Evolutionary conservation across 2,797 vertebrate species (phyloP).

Genomic region (Pseudomugil gertrudae): DNA sequence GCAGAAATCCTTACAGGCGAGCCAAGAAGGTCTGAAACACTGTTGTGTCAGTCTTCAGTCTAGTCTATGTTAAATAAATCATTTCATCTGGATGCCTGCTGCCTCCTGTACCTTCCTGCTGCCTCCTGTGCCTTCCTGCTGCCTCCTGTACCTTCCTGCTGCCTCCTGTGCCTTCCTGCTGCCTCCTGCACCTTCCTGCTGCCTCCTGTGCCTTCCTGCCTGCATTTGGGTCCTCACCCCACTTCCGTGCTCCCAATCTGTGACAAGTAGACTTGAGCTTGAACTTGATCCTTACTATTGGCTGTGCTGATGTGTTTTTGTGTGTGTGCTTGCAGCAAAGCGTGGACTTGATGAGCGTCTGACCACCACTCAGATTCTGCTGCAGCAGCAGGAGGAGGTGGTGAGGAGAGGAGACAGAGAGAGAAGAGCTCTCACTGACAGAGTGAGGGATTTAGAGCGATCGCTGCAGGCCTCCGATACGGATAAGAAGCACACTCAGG

Average conservation of each 20-base stretch:
- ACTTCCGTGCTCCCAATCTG: no score
- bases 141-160: no score
- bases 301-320: not conserved
- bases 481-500: conserved; percentile 85
- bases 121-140: no score
- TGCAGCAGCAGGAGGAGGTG: conserved; percentile 87
- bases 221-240: no score
- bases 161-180: no score
- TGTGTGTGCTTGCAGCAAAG: conserved; percentile 75
- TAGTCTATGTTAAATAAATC: no score
- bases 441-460: conserved; percentile 84
- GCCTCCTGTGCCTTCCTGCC: no score
- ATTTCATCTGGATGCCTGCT: no score
- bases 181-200: no score
- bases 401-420: conserved; percentile 84
- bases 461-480: conserved; percentile 75
- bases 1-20: conserved; percentile 83
- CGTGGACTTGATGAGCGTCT: conserved; percentile 80
- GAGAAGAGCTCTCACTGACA: conserved; percentile 79
- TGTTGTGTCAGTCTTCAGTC: no score
- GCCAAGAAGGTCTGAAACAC: conserved; percentile 82
- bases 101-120: no score
- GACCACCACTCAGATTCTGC: conserved; percentile 81
- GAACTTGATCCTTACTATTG: not conserved
- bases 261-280: not conserved